Percentiles rank a stretch among this genome's conserved stretches.
Evolutionary conservation across 2,113 vertebrate species (phyloP).

Genomic region (Melanostigma gelatinosum): DNA sequence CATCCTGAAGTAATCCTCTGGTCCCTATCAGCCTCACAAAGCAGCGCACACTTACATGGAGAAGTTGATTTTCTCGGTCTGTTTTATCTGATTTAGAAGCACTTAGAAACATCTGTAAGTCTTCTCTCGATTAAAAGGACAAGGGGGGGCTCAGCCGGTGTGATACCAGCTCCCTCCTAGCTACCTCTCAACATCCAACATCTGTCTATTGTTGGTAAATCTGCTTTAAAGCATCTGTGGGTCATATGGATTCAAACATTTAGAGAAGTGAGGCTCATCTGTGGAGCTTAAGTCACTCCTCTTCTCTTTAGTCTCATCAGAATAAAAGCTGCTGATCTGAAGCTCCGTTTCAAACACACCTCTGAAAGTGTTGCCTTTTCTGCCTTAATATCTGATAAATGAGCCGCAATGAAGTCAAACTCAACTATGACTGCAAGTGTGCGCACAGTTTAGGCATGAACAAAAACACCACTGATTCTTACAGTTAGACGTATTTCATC

Average conservation of each 20-base stretch:
- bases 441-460: background rate
- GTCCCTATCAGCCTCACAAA: conserved; percentile 74
- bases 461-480: background rate
- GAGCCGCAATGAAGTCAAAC: background rate
- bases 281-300: conserved; percentile 70
- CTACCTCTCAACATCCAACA: conserved; percentile 71
- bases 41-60: conserved; percentile 73
- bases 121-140: conserved; percentile 72
- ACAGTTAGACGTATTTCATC: conserved; percentile 11
- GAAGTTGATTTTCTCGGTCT: conserved; percentile 73
- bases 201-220: conserved; percentile 83
- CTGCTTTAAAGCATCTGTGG: conserved; percentile 77
- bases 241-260: conserved; percentile 77
- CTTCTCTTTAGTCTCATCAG: conserved; percentile 49
- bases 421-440: background rate
- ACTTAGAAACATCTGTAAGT: conserved; percentile 77
- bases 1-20: conserved; percentile 76
- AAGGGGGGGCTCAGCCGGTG: conserved; percentile 34
- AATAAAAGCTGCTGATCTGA: conserved; percentile 36
- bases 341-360: conserved; percentile 44
- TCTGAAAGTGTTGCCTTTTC: background rate
- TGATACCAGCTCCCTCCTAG: conserved; percentile 56
- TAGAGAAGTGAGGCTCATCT: conserved; percentile 79
- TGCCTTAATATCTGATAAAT: background rate
- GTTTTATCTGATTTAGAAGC: conserved; percentile 81